A percentile compares a stretch with the other conserved stretches of the same genome.
Evolutionary conservation across 2,797 vertebrate species (phyloP).

Genomic region (Manis javanica): DNA sequence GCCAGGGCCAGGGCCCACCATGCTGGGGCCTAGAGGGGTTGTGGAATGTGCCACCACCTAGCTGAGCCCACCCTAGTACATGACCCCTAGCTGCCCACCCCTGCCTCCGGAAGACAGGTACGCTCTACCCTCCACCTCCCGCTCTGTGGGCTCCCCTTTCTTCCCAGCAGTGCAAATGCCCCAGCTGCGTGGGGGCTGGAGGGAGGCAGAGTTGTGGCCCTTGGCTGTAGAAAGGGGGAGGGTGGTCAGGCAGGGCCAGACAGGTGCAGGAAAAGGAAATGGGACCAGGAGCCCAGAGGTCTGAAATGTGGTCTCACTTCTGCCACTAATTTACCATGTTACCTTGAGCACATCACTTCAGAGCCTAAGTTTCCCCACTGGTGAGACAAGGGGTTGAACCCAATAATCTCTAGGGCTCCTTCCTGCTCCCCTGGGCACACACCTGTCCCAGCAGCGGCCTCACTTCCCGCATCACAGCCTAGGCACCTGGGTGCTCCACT

Average conservation of each 20-base stretch:
- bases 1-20: slow-evolving; percentile 90
- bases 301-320: background rate
- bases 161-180: background rate
- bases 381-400: background rate
- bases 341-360: background rate
- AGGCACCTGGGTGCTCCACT: background rate
- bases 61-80: slow-evolving; percentile 94
- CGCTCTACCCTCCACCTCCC: slow-evolving; percentile 59
- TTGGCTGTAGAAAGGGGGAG: rapidly evolving
- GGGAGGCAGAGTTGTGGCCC: background rate
- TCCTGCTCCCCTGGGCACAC: background rate
- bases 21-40: slow-evolving; percentile 91
- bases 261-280: background rate
- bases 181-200: background rate
- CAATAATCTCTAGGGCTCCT: background rate
- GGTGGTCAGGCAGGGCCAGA: background rate
- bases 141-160: background rate
- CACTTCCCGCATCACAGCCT: background rate
- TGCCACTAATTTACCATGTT: background rate
- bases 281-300: background rate
- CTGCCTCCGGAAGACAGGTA: slow-evolving; percentile 91
- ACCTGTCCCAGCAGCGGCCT: background rate
- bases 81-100: slow-evolving; percentile 92
- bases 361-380: background rate
- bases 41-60: slow-evolving; percentile 92